These are phyloP conservation scores for Meghimatium bilineatum DNA, from an alignment of 2,888 invertebrate genomes.

Conservation along the genomic window DNA sequence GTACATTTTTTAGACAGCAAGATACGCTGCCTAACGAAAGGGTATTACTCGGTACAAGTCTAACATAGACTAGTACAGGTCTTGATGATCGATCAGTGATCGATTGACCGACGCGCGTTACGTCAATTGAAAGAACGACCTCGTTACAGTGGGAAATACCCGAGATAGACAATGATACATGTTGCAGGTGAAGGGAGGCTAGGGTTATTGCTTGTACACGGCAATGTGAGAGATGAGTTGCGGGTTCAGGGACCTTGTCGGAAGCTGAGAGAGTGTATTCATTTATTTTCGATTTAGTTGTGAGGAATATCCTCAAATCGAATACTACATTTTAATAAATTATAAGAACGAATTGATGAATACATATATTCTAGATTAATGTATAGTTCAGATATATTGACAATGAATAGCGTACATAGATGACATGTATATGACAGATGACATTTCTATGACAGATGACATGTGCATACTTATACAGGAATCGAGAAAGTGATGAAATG, in stretches of 20 bases:
- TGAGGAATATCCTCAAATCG: too few species aligned
- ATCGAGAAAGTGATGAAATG: too few species aligned
- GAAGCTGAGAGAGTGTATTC: neutral
- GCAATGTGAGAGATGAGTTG: neutral
- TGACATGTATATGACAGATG: too few species aligned
- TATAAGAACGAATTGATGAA: too few species aligned
- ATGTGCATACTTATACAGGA: too few species aligned
- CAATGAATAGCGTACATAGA: too few species aligned
- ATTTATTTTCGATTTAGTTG: neutral
- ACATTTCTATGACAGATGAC: too few species aligned
- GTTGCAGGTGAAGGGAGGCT: neutral
- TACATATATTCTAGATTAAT: too few species aligned
- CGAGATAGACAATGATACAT: neutral
- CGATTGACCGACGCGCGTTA: neutral
- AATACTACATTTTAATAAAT: too few species aligned
- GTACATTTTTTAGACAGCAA: neutral
- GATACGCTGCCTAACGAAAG: neutral
- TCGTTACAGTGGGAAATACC: constrained; percentile 11
- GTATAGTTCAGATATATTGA: too few species aligned
- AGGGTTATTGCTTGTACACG: neutral
- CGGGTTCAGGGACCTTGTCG: neutral
- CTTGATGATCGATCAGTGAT: constrained; percentile 10
- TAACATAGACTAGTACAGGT: neutral
- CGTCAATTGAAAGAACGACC: constrained; percentile 16
- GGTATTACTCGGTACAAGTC: neutral